Evolutionary conservation across 2,797 vertebrate genomes (phyloP).

Genomic region (Xyrichtys novacula): DNA sequence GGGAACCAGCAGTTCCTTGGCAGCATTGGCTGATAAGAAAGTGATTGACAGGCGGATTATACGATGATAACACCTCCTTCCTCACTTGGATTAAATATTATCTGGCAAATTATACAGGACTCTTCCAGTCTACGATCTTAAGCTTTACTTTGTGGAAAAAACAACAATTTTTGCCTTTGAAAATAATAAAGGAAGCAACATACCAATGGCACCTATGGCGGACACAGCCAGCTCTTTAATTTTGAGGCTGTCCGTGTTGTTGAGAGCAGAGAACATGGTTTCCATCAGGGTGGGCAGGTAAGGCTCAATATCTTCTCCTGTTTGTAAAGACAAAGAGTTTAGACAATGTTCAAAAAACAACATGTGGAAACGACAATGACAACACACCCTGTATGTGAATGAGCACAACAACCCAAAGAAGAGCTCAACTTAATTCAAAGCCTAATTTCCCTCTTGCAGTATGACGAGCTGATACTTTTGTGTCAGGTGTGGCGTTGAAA

Average conservation of each 20-base stretch:
- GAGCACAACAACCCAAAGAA: background rate
- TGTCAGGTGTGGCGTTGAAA: background rate
- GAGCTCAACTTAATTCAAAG: background rate
- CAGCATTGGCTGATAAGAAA: slow-evolving; percentile 86
- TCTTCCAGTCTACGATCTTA: background rate
- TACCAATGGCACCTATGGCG: slow-evolving; percentile 92
- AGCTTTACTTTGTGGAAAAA: background rate
- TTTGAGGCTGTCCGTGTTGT: slow-evolving; percentile 80
- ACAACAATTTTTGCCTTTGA: background rate
- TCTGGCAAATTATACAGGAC: too few species aligned
- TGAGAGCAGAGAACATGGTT: slow-evolving; percentile 88
- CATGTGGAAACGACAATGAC: background rate
- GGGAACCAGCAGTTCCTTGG: slow-evolving; percentile 88
- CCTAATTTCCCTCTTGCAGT: background rate
- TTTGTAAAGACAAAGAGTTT: background rate
- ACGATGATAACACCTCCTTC: background rate
- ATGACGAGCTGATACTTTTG: background rate
- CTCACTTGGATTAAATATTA: background rate
- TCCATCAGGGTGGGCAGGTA: slow-evolving; percentile 92
- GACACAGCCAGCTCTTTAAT: slow-evolving; percentile 91
- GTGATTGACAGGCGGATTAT: background rate
- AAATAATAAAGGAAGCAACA: slow-evolving; percentile 4
- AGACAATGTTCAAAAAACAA: background rate
- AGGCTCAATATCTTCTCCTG: slow-evolving; percentile 88
- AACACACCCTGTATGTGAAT: background rate